These are phyloP conservation scores for Oreochromis aureus DNA, from an alignment of 2,113 vertebrate species.

Conservation along the genomic window DNA sequence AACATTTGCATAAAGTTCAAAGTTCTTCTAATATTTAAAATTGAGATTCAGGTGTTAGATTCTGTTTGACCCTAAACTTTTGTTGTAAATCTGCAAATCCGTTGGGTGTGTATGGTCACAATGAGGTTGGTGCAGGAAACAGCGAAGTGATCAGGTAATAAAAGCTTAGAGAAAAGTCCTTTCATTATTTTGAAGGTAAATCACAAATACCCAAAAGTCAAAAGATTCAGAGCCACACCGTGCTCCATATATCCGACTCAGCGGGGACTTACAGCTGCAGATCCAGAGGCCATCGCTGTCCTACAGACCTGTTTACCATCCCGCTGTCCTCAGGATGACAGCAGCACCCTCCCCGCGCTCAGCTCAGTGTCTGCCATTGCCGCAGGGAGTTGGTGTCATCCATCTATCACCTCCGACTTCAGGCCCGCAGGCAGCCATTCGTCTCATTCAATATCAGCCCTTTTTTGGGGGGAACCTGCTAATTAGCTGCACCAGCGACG, in stretches of 20 bases:
- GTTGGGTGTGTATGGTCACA: neutral
- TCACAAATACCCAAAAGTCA: neutral
- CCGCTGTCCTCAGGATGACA: slow-evolving; percentile 5
- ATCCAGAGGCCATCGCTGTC: slow-evolving; percentile 41
- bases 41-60: neutral
- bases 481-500: slow-evolving; percentile 34
- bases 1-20: neutral
- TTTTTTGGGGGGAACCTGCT: slow-evolving; percentile 24
- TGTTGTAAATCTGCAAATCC: neutral
- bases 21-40: neutral
- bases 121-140: neutral
- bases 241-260: slow-evolving; percentile 31
- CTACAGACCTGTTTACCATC: slow-evolving; percentile 45
- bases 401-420: slow-evolving; percentile 50
- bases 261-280: slow-evolving; percentile 4
- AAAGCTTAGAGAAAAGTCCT: neutral
- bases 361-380: slow-evolving; percentile 27
- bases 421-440: slow-evolving; percentile 27
- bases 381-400: slow-evolving; percentile 46
- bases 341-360: neutral
- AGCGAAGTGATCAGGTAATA: neutral
- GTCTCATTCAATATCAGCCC: slow-evolving; percentile 1
- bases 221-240: neutral
- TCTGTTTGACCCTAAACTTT: neutral
- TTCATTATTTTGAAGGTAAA: neutral